Conservation (phyloP, 2,797 vertebrate genomes). For the Oryzias sinensis region DNA sequence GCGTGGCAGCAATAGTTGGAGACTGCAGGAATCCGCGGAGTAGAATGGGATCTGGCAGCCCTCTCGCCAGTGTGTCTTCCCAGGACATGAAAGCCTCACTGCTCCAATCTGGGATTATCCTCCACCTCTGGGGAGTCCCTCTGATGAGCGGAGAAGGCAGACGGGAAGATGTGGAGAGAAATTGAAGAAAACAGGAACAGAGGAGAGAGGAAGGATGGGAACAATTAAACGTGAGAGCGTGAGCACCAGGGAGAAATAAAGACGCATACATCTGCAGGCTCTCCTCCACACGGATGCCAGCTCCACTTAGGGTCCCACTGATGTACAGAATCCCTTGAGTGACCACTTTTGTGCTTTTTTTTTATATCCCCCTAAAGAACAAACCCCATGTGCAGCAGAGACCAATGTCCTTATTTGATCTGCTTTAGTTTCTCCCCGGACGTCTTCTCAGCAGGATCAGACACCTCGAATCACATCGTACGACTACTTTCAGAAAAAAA, state of each 20-base stretch:
- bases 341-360: conserved; percentile 32
- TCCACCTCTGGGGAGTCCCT: conserved; percentile 63
- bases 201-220: conserved; percentile 33
- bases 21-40: conserved; percentile 44
- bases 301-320: conserved; percentile 33
- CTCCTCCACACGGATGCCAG: conserved; percentile 36
- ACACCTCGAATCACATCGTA: conserved; percentile 30
- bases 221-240: conserved; percentile 44
- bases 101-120: conserved; percentile 70
- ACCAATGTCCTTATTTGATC: background rate
- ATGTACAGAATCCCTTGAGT: conserved; percentile 17
- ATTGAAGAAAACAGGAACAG: conserved; percentile 50
- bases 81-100: conserved; percentile 71
- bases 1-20: conserved; percentile 6
- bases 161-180: conserved; percentile 51
- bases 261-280: conserved; percentile 33
- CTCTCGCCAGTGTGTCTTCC: conserved; percentile 60
- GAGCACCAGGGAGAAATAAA: conserved; percentile 37
- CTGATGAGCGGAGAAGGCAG: conserved; percentile 55
- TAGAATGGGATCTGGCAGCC: conserved; percentile 44
- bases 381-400: conserved; percentile 9
- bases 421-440: conserved; percentile 15
- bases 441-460: conserved; percentile 31
- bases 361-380: conserved; percentile 16
- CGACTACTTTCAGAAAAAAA: conserved; percentile 18